Evolutionary conservation across 2,888 invertebrate genomes (phyloP), one percentile per base, ranked within the genome.

Genomic region (Deilephila elpenor): DNA sequence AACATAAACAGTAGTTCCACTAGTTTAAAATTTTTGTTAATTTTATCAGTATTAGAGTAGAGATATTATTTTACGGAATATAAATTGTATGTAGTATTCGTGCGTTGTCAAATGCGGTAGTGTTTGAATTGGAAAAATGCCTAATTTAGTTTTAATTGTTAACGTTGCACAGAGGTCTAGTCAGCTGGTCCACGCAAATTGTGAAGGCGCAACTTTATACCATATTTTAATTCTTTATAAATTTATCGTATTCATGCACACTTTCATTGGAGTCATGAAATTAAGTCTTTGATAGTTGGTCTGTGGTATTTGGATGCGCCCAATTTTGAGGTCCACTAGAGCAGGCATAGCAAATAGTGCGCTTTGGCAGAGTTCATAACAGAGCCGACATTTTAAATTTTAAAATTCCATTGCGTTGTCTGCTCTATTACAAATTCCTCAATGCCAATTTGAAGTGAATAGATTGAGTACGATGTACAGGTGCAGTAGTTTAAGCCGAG

Each of bases 11-110:
- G 1, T 44, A 44, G 44, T 44, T 44, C 11, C 11, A 44, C 14
- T 44, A 44, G 44, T 44, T 37, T n/a, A 56, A 19, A n/a, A 3
- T 3, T 60, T 29, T 14, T 7, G 29, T 2, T 11, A 3, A 32
- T 60, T 60, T 60, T 29, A 60, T 60, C 29, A 60, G 60, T 29
- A 60, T 60, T 60, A 60, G 60, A 60, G 17, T 60, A 60, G 17
- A 25, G 11, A 25, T 17, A 6, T 60, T 25, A 14, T 6, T 5
- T 17, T 17, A 14, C 14, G 29, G 3, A 60, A 60, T 29, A 4
- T 17, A 32, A 60, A 6, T n/a, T n/a, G 1, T 4, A 56, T 19
- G 11, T 29, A 25, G 29, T 29, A 2, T 29, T 29, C 29, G 60
- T 56, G 56, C 56, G n/a, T n/a, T n/a, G 56, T 56, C 56, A n/a